phyloP scores from a whole-genome alignment of 2,888 invertebrate genomes.

The Crocallis elinguaria region DNA sequence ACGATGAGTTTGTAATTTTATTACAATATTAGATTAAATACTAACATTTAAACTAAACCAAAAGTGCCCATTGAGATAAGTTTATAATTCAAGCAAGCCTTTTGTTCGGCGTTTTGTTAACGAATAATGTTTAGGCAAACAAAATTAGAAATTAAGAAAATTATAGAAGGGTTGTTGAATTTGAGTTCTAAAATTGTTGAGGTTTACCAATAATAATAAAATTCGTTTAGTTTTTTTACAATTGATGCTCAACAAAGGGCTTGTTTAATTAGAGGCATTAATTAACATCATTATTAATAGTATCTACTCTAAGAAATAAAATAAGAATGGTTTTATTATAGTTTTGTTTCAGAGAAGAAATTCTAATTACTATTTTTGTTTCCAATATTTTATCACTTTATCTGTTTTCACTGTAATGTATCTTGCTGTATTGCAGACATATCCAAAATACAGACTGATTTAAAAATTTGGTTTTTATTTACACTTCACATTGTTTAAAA shows the following conservation, averaged over 20 bases:
- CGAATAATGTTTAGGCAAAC: constrained; percentile 79
- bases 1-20: constrained; percentile 81
- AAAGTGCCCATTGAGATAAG: constrained; percentile 86
- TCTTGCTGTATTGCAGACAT: constrained; percentile 86
- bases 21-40: constrained; percentile 81
- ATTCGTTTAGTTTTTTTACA: constrained; percentile 73
- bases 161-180: constrained; percentile 80
- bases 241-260: constrained; percentile 75
- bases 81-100: constrained; percentile 79
- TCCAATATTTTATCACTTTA: constrained; percentile 84
- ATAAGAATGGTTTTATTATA: constrained; percentile 83
- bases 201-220: constrained; percentile 73
- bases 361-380: constrained; percentile 84
- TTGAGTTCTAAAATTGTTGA: constrained; percentile 83
- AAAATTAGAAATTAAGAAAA: constrained; percentile 81
- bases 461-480: constrained; percentile 63
- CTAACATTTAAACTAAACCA: constrained; percentile 84
- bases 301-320: constrained; percentile 77
- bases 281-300: constrained; percentile 82
- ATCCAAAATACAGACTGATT: constrained; percentile 86
- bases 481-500: neutral
- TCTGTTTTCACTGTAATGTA: constrained; percentile 84
- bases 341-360: constrained; percentile 83
- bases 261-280: constrained; percentile 81
- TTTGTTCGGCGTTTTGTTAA: constrained; percentile 79